Evolutionary conservation across 2,797 vertebrate species (phyloP).

Genomic region (Labroides dimidiatus): DNA sequence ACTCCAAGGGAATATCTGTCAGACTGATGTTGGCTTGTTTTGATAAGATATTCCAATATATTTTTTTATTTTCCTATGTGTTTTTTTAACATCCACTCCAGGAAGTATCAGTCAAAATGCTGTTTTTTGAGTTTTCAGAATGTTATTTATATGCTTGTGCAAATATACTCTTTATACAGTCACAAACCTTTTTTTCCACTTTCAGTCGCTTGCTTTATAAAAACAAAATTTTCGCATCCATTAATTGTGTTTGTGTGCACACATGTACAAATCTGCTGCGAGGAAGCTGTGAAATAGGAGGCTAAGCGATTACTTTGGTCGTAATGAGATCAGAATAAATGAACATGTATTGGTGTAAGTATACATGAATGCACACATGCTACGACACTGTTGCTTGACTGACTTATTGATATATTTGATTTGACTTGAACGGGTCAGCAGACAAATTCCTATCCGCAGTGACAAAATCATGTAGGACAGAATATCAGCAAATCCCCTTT

Average conservation of each 20-base stretch:
- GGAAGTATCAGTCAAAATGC: background rate
- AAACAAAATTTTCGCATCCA: background rate
- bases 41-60: background rate
- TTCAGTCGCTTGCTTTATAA: no score
- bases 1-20: background rate
- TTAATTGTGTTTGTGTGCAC: background rate
- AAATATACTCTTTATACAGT: background rate
- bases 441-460: background rate
- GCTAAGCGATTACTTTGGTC: background rate
- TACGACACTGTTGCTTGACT: background rate
- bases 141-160: background rate
- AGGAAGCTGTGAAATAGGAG: slow-evolving; percentile 16
- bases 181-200: background rate
- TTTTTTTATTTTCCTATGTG: background rate
- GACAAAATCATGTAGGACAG: background rate
- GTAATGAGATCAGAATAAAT: background rate
- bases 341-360: no score
- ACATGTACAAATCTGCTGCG: slow-evolving; percentile 3
- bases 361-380: background rate
- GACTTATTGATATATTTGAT: background rate
- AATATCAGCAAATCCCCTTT: background rate
- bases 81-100: background rate
- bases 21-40: background rate
- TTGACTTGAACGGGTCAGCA: background rate
- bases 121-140: background rate